Conservation (phyloP, 2,888 invertebrate genomes). For the Tolmerus cingulatus region DNA sequence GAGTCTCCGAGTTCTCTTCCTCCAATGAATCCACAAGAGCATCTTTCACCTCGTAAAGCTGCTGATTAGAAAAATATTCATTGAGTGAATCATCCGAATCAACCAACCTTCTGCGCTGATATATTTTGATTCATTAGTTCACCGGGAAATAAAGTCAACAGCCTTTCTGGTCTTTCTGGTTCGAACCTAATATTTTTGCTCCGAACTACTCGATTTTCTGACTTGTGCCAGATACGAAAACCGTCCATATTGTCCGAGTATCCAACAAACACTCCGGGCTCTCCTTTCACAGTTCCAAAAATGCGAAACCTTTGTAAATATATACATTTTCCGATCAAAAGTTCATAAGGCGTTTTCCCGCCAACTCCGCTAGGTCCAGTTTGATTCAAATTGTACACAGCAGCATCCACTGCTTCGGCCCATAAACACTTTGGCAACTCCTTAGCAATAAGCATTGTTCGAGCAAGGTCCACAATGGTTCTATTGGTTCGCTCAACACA, state of each 20-base stretch:
- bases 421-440: constrained; percentile 52
- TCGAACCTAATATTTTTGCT: no score
- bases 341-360: constrained; percentile 56
- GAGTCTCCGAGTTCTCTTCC: no score
- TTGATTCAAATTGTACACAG: constrained; percentile 51
- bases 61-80: no score
- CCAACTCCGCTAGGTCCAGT: constrained; percentile 20
- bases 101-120: no score
- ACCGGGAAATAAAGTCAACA: no score
- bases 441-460: constrained; percentile 48
- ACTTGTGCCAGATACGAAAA: constrained; percentile 50
- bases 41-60: no score
- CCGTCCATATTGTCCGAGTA: constrained; percentile 55
- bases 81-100: no score
- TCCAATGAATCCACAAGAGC: no score
- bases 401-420: constrained; percentile 58
- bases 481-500: constrained; percentile 47
- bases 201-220: background rate
- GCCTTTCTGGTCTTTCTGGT: no score
- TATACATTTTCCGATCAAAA: constrained; percentile 52
- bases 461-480: constrained; percentile 48
- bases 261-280: constrained; percentile 51
- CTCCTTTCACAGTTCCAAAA: constrained; percentile 56
- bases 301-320: no score
- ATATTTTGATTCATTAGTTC: no score